Evolutionary conservation across 1,140 invertebrate genomes (phyloP).

Genomic region (Drosophila nigrodunni): DNA sequence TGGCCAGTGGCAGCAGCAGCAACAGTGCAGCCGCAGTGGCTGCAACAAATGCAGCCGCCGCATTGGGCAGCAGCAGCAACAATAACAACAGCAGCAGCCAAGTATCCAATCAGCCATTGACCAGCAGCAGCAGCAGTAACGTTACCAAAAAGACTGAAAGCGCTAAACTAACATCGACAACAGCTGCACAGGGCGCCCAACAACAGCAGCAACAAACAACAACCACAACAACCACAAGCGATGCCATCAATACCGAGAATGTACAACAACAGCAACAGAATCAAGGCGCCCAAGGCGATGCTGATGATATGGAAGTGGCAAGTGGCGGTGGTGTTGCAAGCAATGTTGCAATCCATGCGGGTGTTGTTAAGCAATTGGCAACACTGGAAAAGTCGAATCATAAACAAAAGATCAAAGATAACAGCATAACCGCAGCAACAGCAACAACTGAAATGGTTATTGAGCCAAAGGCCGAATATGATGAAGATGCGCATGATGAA

Average conservation of each 20-base stretch:
- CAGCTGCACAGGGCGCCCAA: conserved; percentile 63
- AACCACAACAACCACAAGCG: conserved; percentile 60
- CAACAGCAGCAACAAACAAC: conserved; percentile 61
- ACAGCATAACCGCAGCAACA: conserved; percentile 54
- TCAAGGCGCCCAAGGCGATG: conserved; percentile 67
- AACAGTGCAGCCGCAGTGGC: conserved; percentile 57
- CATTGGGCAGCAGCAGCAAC: conserved; percentile 22
- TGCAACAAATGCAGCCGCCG: conserved; percentile 31
- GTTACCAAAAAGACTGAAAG: conserved; percentile 85
- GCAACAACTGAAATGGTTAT: conserved; percentile 86
- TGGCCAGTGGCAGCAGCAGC: conserved; percentile 72
- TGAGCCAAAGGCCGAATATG: conserved; percentile 91
- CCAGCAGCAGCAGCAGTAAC: conserved; percentile 81
- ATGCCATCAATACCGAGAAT: conserved; percentile 84
- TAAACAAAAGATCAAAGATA: conserved; percentile 76
- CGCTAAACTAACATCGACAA: conserved; percentile 83
- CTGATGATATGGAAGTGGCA: conserved; percentile 67
- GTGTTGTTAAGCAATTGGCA: conserved; percentile 69
- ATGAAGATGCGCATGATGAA: conserved; percentile 90
- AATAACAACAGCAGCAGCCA: conserved; percentile 57
- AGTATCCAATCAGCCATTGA: conserved; percentile 77
- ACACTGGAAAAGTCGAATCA: conserved; percentile 70
- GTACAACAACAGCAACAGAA: conserved; percentile 73
- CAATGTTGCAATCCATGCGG: conserved; percentile 58
- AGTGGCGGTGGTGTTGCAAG: conserved; percentile 49